A percentile compares a stretch with the other conserved stretches of the same genome.
Evolutionary conservation across 1,140 invertebrate genomes (phyloP).

Genomic region (Brachystomella parvula): DNA sequence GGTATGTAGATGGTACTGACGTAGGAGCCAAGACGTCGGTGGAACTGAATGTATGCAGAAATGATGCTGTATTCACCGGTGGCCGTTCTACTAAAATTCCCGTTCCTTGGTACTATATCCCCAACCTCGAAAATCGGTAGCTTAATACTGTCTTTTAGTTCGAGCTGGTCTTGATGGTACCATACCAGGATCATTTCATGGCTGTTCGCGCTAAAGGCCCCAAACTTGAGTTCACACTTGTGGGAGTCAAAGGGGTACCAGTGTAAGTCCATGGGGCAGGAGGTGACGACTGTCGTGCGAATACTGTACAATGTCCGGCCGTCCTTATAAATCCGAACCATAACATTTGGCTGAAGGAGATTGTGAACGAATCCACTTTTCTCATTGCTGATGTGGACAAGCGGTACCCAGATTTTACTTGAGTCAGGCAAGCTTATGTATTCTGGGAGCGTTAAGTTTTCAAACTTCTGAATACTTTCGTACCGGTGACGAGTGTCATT

Average conservation of each 20-base stretch:
- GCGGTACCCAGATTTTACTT: conserved; percentile 49
- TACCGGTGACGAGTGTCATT: conserved; percentile 10
- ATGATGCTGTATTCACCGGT: conserved; percentile 46
- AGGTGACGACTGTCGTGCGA: conserved; percentile 1
- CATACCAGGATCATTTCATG: conserved; percentile 87
- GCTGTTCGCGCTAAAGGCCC: conserved; percentile 78
- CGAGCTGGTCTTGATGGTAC: conserved; percentile 88
- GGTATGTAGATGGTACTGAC: conserved; percentile 50
- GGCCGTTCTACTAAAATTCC: conserved; percentile 87
- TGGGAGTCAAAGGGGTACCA: conserved; percentile 21
- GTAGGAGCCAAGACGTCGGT: conserved; percentile 51
- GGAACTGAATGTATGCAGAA: conserved; percentile 47
- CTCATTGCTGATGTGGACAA: conserved; percentile 50
- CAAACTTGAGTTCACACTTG: conserved; percentile 2
- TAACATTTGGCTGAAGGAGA: conserved; percentile 44
- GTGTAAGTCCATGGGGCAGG: conserved; percentile 16
- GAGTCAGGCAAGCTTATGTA: conserved; percentile 43
- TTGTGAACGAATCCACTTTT: conserved; percentile 48
- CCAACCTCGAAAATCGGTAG: conserved; percentile 86
- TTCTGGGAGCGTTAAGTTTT: background rate
- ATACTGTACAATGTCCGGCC: conserved; percentile 43
- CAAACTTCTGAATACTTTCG: background rate
- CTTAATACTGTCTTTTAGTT: conserved; percentile 85
- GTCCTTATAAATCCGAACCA: conserved; percentile 47
- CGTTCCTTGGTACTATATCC: conserved; percentile 74